Evolutionary conservation across 2,888 invertebrate species (phyloP).

Genomic region (Aleiodes alternator): DNA sequence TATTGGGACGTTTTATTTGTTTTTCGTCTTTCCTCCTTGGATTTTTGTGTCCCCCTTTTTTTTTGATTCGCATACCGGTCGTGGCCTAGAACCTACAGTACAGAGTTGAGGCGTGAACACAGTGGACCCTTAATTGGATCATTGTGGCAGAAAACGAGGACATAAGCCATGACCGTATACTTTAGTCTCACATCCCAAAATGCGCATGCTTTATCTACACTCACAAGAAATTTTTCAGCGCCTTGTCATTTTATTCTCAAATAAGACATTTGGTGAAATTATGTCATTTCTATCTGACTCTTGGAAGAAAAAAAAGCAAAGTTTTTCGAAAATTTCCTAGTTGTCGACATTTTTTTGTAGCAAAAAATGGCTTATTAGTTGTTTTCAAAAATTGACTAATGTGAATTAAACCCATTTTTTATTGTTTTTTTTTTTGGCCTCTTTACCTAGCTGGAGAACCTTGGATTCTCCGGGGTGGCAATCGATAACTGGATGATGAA

Average conservation of each 20-base stretch:
- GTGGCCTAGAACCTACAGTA: constrained; percentile 28
- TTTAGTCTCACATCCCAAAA: constrained; percentile 18
- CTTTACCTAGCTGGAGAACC: constrained; percentile 67
- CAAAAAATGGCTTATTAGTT: no score
- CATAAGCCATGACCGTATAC: constrained; percentile 47
- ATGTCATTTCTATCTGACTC: no score
- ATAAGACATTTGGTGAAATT: no score
- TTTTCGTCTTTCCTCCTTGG: neutral
- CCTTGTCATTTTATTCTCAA: neutral
- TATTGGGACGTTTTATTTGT: constrained; percentile 23
- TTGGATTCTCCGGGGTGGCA: constrained; percentile 58
- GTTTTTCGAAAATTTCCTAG: no score
- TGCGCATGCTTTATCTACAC: constrained; percentile 29
- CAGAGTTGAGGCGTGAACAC: constrained; percentile 47
- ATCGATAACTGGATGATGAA: constrained; percentile 31
- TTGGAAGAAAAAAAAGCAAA: no score
- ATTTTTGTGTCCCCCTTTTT: neutral
- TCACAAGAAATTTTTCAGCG: constrained; percentile 1
- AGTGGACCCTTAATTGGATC: constrained; percentile 56
- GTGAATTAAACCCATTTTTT: no score
- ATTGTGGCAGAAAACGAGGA: constrained; percentile 50
- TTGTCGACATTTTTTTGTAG: no score
- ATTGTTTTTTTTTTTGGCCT: no score
- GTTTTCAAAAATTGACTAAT: no score
- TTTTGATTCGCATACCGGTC: constrained; percentile 2